These are phyloP conservation scores for Chloropsis cyanopogon DNA, from an alignment of 2,113 vertebrate genomes.

Conservation along the genomic window DNA sequence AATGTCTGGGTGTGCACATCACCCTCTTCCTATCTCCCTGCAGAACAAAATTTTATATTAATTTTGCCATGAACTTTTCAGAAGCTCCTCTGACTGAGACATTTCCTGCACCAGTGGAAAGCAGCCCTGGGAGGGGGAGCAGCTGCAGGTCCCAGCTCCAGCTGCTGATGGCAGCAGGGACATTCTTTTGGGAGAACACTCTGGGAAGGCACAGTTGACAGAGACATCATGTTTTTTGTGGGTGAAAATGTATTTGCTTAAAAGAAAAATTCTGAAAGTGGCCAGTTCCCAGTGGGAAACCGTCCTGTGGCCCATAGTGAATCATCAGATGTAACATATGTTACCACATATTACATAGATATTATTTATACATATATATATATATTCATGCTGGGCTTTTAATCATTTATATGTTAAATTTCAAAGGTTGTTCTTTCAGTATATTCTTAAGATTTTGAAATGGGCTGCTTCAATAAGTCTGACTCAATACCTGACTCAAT, in stretches of 20 bases:
- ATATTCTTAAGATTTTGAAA: background rate
- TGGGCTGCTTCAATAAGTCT: background rate
- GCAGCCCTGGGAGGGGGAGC: background rate
- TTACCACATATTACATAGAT: background rate
- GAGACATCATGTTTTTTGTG: accelerated
- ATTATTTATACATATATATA: too few species aligned
- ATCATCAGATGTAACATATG: accelerated
- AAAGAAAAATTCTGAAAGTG: background rate
- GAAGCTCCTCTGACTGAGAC: background rate
- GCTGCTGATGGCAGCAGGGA: background rate
- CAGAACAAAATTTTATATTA: background rate
- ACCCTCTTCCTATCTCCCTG: background rate
- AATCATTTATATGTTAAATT: background rate
- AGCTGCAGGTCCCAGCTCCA: background rate
- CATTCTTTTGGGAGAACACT: accelerated
- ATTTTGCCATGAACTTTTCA: background rate
- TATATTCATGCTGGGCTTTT: background rate
- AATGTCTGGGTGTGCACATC: accelerated
- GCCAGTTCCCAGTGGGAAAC: background rate
- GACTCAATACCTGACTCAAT: background rate
- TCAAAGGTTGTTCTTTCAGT: background rate
- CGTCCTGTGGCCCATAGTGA: background rate
- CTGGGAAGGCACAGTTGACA: background rate
- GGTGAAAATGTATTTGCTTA: background rate
- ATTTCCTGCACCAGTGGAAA: accelerated